These are phyloP conservation scores for Meghimatium bilineatum DNA, from an alignment of 2,888 invertebrate species.

Conservation along the genomic window DNA sequence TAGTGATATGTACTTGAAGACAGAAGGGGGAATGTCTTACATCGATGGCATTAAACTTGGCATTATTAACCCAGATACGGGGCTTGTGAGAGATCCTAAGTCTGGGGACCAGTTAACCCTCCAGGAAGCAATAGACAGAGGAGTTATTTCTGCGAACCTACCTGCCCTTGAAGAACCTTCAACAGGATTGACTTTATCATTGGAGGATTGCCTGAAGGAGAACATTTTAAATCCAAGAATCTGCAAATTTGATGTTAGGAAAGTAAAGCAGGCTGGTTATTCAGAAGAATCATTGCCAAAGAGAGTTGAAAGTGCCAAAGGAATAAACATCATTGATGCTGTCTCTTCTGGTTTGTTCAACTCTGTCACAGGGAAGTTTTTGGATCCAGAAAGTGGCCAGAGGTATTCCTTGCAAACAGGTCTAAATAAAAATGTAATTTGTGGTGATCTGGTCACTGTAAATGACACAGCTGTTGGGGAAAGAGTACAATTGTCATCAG, in stretches of 20 bases:
- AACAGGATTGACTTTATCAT: slow-evolving; percentile 80
- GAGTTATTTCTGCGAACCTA: slow-evolving; percentile 64
- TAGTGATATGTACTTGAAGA: background rate
- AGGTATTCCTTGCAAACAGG: slow-evolving; percentile 89
- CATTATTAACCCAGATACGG: slow-evolving; percentile 80
- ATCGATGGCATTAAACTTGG: slow-evolving; percentile 86
- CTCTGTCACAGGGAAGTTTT: slow-evolving; percentile 69
- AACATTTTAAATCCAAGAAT: slow-evolving; percentile 83
- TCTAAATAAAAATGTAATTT: slow-evolving; percentile 77
- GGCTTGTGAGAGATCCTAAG: slow-evolving; percentile 86
- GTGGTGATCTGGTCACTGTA: slow-evolving; percentile 70
- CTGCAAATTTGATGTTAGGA: slow-evolving; percentile 74
- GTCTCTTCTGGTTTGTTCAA: slow-evolving; percentile 64
- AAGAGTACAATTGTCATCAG: slow-evolving; percentile 78
- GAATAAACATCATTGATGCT: slow-evolving; percentile 67
- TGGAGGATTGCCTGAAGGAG: slow-evolving; percentile 83
- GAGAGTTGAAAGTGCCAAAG: slow-evolving; percentile 53
- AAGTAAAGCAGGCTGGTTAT: slow-evolving; percentile 57
- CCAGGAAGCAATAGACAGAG: slow-evolving; percentile 83
- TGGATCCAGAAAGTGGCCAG: slow-evolving; percentile 88
- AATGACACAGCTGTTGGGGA: slow-evolving; percentile 67
- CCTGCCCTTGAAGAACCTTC: slow-evolving; percentile 81
- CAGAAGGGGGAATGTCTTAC: slow-evolving; percentile 75
- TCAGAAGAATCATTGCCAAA: slow-evolving; percentile 52
- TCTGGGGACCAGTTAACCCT: slow-evolving; percentile 89